Evolutionary conservation across 2,888 invertebrate species (phyloP).

Genomic region (Tuta absoluta): DNA sequence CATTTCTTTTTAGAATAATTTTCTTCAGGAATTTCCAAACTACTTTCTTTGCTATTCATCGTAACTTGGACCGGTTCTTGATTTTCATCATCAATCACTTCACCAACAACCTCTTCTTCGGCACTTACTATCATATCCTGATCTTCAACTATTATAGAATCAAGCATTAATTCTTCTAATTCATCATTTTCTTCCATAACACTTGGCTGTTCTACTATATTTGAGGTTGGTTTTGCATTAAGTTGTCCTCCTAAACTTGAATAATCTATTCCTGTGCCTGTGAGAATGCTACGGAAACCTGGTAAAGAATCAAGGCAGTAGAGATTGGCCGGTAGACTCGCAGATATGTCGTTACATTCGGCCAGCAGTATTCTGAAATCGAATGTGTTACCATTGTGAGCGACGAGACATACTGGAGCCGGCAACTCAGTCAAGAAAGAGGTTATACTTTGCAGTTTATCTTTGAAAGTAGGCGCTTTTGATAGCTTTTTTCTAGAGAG

Average conservation of each 20-base stretch:
- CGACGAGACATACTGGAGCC: conserved; percentile 88
- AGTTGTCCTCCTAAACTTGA: conserved; percentile 12
- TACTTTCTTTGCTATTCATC: conserved; percentile 1
- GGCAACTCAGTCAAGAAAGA: conserved; percentile 83
- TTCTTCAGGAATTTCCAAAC: conserved; percentile 32
- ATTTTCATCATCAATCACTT: conserved; percentile 53
- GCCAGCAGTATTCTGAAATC: conserved; percentile 88
- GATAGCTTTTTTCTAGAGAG: conserved; percentile 85
- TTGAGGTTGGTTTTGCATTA: background rate
- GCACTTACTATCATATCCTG: background rate
- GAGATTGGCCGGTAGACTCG: conserved; percentile 73
- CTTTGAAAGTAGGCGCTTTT: conserved; percentile 81
- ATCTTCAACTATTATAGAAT: background rate
- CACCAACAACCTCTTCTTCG: conserved; percentile 35
- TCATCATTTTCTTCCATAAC: background rate
- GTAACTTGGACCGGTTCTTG: background rate
- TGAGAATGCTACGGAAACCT: conserved; percentile 79
- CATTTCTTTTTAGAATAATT: conserved; percentile 31
- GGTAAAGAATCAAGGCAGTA: conserved; percentile 85
- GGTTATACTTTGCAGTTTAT: conserved; percentile 78
- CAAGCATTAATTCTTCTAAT: background rate
- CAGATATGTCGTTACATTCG: conserved; percentile 76
- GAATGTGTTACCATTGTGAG: conserved; percentile 90
- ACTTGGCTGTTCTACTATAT: background rate
- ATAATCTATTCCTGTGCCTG: conserved; percentile 36